Percentiles rank a stretch among this genome's conserved stretches.
Conservation (phyloP, 2,888 invertebrate genomes). For the Pedicia rivosa region DNA sequence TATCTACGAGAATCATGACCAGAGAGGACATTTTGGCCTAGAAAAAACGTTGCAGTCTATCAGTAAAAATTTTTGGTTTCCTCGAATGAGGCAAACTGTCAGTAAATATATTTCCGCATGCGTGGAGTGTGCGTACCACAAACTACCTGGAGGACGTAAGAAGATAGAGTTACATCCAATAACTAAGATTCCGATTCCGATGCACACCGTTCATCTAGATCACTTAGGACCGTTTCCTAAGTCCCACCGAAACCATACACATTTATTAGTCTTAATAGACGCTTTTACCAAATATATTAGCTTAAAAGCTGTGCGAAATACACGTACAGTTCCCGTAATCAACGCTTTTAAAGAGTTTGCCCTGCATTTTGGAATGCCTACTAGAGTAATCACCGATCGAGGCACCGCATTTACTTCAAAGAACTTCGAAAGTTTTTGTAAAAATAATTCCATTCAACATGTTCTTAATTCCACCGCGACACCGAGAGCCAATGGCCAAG, state of each 20-base stretch:
- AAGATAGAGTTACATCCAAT: constrained; percentile 14
- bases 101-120: constrained; percentile 12
- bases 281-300: constrained; percentile 10
- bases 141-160: too few relatives aligned
- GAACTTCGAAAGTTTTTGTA: constrained; percentile 11
- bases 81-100: constrained; percentile 11
- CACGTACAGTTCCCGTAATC: constrained; percentile 5
- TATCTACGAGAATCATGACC: constrained; percentile 9
- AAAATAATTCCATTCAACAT: too few relatives aligned
- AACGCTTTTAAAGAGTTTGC: constrained; percentile 8
- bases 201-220: constrained; percentile 12
- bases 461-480: too few relatives aligned
- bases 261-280: constrained; percentile 9
- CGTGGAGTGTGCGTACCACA: constrained; percentile 12
- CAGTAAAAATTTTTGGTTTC: constrained; percentile 12
- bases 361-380: constrained; percentile 11
- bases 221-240: constrained; percentile 13
- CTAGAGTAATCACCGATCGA: constrained; percentile 11
- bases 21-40: constrained; percentile 11
- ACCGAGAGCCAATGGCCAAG: constrained; percentile 14
- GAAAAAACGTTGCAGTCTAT: constrained; percentile 10
- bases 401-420: constrained; percentile 13
- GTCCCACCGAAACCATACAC: constrained; percentile 7
- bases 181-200: constrained; percentile 12
- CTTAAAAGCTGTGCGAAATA: constrained; percentile 6